Conservation (phyloP, 2,113 vertebrate species). For the Dicerorhinus sumatrensis region DNA sequence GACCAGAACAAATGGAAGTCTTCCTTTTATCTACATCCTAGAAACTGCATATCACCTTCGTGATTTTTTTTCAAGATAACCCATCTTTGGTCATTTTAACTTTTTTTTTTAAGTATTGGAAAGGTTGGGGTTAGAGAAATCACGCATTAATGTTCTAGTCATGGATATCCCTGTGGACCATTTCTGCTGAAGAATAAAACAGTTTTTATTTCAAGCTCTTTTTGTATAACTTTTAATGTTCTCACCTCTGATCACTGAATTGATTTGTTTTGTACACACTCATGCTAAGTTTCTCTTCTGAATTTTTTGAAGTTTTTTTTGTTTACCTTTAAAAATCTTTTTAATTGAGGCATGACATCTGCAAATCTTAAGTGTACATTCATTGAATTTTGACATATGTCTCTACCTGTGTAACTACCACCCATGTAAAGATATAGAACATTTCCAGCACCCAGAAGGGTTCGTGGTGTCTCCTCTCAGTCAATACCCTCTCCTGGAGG, state of each 20-base stretch:
- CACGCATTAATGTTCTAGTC: not conserved
- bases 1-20: not conserved
- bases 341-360: not conserved
- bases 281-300: not conserved
- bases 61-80: not conserved
- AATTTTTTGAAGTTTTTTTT: not conserved
- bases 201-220: not conserved
- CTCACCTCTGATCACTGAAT: not conserved
- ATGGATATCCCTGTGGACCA: not conserved
- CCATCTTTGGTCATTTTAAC: not conserved
- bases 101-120: not conserved
- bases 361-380: not conserved
- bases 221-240: not conserved
- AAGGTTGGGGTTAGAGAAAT: not conserved
- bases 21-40: not conserved
- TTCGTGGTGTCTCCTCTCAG: not conserved
- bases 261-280: not conserved
- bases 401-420: not conserved
- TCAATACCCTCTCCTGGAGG: not conserved
- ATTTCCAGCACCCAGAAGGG: not conserved
- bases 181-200: not conserved
- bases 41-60: not conserved
- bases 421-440: not conserved
- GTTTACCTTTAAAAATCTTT: not conserved
- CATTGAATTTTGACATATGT: not conserved